phyloP scores from a whole-genome alignment of 2,113 vertebrate genomes.

The Rattus rattus region DNA sequence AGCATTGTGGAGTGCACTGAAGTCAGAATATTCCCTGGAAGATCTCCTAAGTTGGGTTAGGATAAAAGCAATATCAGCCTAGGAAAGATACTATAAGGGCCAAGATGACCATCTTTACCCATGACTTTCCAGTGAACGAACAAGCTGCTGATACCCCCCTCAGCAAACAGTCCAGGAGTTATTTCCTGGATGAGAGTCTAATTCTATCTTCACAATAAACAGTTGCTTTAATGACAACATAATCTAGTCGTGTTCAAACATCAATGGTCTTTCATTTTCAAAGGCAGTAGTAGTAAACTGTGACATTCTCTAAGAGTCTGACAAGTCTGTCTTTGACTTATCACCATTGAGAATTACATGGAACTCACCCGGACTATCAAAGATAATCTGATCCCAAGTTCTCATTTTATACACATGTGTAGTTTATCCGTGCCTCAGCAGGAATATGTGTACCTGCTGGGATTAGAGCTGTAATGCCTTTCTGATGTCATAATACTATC shows the following conservation, averaged over 20 bases:
- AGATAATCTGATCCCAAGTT: neutral
- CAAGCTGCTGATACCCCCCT: too few relatives aligned
- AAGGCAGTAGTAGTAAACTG: neutral
- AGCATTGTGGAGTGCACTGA: accelerated
- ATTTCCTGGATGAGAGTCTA: neutral
- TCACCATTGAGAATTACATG: neutral
- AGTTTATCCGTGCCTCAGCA: neutral
- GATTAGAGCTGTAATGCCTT: neutral
- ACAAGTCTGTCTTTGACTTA: neutral
- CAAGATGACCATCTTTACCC: neutral
- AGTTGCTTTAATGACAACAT: neutral
- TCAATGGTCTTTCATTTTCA: neutral
- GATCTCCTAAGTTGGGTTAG: neutral
- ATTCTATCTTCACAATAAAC: neutral
- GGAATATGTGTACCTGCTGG: neutral
- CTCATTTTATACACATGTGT: neutral
- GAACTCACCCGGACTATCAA: neutral
- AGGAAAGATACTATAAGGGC: neutral
- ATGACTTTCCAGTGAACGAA: neutral
- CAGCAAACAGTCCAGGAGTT: neutral
- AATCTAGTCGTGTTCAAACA: neutral
- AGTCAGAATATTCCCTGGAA: neutral
- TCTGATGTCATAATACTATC: neutral
- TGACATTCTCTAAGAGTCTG: neutral
- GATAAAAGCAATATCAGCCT: neutral